Evolutionary conservation across 2,888 invertebrate genomes (phyloP).

Genomic region (Lithosia quadra): DNA sequence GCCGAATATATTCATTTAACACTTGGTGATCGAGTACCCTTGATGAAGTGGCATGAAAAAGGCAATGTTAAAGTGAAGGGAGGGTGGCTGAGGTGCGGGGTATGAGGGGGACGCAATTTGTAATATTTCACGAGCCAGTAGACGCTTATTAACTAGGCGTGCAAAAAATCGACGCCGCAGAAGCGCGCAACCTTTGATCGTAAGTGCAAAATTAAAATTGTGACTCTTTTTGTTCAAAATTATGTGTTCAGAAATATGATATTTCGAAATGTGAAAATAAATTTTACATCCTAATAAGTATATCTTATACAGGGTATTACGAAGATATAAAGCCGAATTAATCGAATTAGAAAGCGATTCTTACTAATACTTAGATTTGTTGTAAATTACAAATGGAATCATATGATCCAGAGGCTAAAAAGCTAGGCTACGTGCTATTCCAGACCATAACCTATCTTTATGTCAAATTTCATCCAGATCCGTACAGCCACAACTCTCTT

Average conservation of each 20-base stretch:
- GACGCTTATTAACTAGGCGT: conserved; percentile 86
- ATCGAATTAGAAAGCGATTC: not conserved
- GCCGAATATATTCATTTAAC: conserved; percentile 62
- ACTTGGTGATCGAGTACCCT: conserved; percentile 72
- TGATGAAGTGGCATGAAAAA: conserved; percentile 72
- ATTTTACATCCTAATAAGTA: too few relatives aligned
- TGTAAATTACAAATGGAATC: not conserved
- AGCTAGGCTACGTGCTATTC: not conserved
- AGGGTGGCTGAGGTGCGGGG: conserved; percentile 57
- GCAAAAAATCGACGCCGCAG: conserved; percentile 81
- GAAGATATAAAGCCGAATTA: not conserved
- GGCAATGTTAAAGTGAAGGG: conserved; percentile 73
- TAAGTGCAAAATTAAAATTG: conserved; percentile 27
- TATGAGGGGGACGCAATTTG: conserved; percentile 82
- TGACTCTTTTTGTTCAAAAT: conserved; percentile 28
- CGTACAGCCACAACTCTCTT: too few relatives aligned
- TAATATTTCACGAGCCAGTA: conserved; percentile 87
- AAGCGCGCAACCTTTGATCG: conserved; percentile 60
- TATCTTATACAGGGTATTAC: too few relatives aligned
- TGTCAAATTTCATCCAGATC: too few relatives aligned
- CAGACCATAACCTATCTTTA: too few relatives aligned
- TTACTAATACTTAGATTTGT: not conserved
- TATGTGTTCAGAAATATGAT: not conserved
- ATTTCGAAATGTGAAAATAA: not conserved
- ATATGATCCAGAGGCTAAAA: not conserved